Evolutionary conservation across 2,113 vertebrate genomes (phyloP), one percentile per base, ranked within the genome.

Genomic region (Triplophysa tibetana): DNA sequence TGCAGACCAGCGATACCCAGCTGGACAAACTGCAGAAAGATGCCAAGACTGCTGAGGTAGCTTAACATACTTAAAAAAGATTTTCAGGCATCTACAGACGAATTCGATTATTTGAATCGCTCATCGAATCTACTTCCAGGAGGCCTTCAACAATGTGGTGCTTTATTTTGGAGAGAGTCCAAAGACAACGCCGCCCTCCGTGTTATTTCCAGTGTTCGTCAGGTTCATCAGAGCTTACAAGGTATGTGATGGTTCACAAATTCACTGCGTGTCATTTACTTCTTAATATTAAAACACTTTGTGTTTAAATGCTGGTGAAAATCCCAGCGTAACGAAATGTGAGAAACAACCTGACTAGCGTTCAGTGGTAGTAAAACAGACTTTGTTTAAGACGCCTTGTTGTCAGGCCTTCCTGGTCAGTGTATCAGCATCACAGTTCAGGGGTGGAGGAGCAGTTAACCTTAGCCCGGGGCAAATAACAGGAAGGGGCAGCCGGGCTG

Each of bases 171-270:
- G 97, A 0, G 97, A 99, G 91, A 97, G 94, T 80, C 91, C 96
- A 86, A 99, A 99, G 92, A 98, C 95, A 0, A 96, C 95, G 23
- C 97, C 97, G 1, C 97, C 97, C 0, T 96, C 96, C 0, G 95
- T 97, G 29, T 99, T 99, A 92, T 99, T 98, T 92, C 96, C 97
- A 0, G 96, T 99, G 77, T 98, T 99, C 60, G 96, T 96, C 70
- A 94, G 97, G 11, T 98, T 99, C 89, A 94, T 98, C 90, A 95
- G 92, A 88, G 95, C 97, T 29, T 99, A 98, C 90, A 98, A 98
- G 96, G 97, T 98, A 88, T 91, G 89, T 62, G 41, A 63, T 29
- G 63, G 33, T 52, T 21, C 17, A 74, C n/a, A 58, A 58, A 17
- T 38, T 38, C 6, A 38, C 33, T 38, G 33, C 33, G 1, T 38